A percentile compares a stretch with the other conserved stretches of the same genome.
These are phyloP conservation scores for Trissolcus basalis DNA, from an alignment of 1,140 invertebrate genomes.

Conservation along the genomic window DNA sequence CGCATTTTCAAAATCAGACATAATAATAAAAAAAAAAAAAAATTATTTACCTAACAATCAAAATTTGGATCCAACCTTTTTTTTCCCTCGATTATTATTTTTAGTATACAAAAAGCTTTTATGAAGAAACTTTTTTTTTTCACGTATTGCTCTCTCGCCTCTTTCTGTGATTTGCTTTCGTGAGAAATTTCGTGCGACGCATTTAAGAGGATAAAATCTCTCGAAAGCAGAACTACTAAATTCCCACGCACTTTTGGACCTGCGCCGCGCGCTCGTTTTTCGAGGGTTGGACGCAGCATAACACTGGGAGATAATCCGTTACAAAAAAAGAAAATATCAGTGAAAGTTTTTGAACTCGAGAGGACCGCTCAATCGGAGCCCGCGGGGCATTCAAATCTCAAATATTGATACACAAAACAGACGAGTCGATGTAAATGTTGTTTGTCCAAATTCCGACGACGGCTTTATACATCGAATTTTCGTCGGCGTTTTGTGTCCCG, in stretches of 20 bases:
- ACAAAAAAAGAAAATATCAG: conserved; percentile 28
- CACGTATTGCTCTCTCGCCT: neutral
- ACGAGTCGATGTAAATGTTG: conserved; percentile 2
- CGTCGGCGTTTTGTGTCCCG: no score
- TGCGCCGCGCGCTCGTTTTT: conserved; percentile 6
- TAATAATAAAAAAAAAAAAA: no score
- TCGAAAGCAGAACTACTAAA: conserved; percentile 45
- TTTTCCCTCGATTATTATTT: no score
- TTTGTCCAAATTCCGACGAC: no score
- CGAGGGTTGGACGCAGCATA: conserved; percentile 53
- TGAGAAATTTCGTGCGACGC: conserved; percentile 54
- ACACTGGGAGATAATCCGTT: conserved; percentile 65
- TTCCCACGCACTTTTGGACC: conserved; percentile 64
- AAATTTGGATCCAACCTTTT: no score
- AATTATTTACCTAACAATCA: no score
- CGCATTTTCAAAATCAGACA: neutral
- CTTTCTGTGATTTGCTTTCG: conserved; percentile 31
- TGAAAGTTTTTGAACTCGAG: conserved; percentile 19
- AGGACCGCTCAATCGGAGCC: conserved; percentile 8
- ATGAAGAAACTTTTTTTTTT: conserved; percentile 1
- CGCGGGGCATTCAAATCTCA: neutral
- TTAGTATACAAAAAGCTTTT: neutral
- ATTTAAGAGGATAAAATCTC: conserved; percentile 60
- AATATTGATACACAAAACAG: neutral
- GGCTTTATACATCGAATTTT: no score